Conservation (phyloP, 2,797 vertebrate genomes). For the Pelochelys cantorii region DNA sequence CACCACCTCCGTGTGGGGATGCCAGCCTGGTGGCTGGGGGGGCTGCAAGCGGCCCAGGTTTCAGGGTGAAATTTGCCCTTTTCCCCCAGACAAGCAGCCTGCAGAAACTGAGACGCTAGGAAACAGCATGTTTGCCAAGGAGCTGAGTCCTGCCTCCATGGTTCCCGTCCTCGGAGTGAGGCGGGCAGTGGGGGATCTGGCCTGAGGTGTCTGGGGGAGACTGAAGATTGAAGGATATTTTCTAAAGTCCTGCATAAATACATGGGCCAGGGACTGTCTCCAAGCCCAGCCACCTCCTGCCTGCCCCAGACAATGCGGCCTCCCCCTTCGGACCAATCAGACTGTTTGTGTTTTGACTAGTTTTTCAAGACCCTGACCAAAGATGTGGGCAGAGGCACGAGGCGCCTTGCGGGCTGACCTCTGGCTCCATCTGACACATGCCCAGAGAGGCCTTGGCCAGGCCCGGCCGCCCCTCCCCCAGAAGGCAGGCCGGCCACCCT, state of each 20-base stretch:
- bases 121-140: neutral
- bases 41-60: neutral
- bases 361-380: neutral
- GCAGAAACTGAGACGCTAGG: neutral
- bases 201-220: conserved; percentile 21
- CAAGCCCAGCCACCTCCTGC: neutral
- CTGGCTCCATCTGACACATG: neutral
- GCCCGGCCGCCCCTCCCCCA: no score
- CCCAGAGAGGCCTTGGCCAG: neutral
- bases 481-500: neutral
- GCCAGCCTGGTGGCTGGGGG: neutral
- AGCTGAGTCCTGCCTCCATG: neutral
- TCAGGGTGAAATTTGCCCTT: neutral
- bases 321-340: no score
- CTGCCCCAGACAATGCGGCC: neutral
- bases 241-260: neutral
- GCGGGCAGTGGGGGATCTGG: neutral
- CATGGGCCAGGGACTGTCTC: neutral
- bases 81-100: neutral
- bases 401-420: neutral
- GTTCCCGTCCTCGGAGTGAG: neutral
- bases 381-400: neutral
- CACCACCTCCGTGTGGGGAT: neutral
- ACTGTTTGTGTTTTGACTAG: neutral
- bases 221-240: neutral